Evolutionary conservation across 1,140 invertebrate genomes (phyloP).

Genomic region (Anagrus nilaparvatae): DNA sequence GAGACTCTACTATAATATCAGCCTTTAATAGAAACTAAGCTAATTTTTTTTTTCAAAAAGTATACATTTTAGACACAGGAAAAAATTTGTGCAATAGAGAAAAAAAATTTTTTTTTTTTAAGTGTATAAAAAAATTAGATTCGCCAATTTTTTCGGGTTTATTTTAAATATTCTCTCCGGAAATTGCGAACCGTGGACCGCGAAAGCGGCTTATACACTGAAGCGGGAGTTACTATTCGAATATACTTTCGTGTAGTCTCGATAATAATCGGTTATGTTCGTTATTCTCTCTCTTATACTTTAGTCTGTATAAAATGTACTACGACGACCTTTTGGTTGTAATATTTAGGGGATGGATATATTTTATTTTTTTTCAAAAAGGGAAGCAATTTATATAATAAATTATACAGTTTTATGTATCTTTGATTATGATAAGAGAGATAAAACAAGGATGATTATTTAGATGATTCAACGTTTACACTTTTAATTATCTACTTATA

Average conservation of each 20-base stretch:
- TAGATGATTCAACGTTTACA: no score
- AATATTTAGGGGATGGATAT: background rate
- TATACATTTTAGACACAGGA: no score
- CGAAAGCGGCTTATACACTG: conserved; percentile 43
- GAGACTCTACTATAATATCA: no score
- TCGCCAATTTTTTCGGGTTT: conserved; percentile 10
- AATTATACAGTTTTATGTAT: conserved; percentile 3
- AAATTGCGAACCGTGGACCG: conserved; percentile 44
- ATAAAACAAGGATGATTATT: background rate
- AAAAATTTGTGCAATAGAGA: background rate
- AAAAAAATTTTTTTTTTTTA: background rate
- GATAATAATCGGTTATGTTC: conserved; percentile 24
- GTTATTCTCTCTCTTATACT: conserved; percentile 23
- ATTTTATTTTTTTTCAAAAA: background rate
- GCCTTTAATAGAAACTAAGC: no score
- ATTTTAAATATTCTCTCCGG: conserved; percentile 24
- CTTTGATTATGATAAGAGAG: background rate
- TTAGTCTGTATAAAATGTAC: conserved; percentile 22
- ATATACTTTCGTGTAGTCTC: conserved; percentile 35
- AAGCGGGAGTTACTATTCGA: conserved; percentile 42
- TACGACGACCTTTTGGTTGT: conserved; percentile 8
- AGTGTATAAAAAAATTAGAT: conserved; percentile 18
- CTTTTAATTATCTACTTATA: no score
- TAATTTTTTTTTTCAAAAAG: no score
- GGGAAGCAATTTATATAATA: conserved; percentile 2